These are phyloP conservation scores for Tragelaphus buxtoni DNA, from an alignment of 2,113 vertebrate genomes.

Conservation along the genomic window DNA sequence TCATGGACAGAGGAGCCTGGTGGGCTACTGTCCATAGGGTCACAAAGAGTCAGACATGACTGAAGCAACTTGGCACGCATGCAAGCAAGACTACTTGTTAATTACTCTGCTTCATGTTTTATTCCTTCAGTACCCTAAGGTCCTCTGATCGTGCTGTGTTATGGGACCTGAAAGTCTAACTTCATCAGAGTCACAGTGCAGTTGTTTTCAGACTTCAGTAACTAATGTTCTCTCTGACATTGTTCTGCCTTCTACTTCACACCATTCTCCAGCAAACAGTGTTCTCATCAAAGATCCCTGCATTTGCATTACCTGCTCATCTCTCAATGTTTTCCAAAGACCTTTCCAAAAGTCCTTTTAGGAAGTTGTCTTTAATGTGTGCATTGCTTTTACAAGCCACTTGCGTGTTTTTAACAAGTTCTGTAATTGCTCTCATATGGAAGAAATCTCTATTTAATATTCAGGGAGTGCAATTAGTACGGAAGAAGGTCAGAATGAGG, in stretches of 20 bases:
- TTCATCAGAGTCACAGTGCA: neutral
- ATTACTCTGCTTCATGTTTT: neutral
- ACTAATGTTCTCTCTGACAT: conserved; percentile 20
- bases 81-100: neutral
- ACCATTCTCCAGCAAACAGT: neutral
- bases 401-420: conserved; percentile 58
- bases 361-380: conserved; percentile 44
- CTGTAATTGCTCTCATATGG: conserved; percentile 48
- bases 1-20: neutral
- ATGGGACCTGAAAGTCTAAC: neutral
- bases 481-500: conserved; percentile 62
- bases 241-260: conserved; percentile 11
- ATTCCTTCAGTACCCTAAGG: neutral
- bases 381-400: conserved; percentile 52
- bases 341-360: conserved; percentile 43
- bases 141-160: neutral
- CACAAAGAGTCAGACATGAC: neutral
- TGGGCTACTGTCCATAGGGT: neutral
- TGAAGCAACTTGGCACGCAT: neutral
- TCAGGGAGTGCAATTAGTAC: conserved; percentile 69
- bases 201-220: conserved; percentile 1
- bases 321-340: conserved; percentile 41
- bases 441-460: conserved; percentile 62
- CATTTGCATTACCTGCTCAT: conserved; percentile 35
- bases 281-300: neutral